Conservation (phyloP, 2,113 vertebrate species). For the Podocnemis expansa region DNA sequence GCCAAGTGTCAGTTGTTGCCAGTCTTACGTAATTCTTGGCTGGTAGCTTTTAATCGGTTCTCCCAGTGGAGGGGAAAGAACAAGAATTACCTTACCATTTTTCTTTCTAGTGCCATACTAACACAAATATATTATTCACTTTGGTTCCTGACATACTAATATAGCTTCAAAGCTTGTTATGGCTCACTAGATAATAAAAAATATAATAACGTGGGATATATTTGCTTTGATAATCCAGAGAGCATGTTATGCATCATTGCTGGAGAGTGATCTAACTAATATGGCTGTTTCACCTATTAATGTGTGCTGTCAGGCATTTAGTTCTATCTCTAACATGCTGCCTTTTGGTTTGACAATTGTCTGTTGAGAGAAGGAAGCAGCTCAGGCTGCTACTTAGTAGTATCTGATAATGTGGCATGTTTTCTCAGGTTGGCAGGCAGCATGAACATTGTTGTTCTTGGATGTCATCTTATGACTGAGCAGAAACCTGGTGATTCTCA, state of each 20-base stretch:
- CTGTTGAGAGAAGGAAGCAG: neutral
- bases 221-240: neutral
- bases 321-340: neutral
- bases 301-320: neutral
- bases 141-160: neutral
- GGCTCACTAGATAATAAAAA: neutral
- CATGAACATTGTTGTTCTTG: rapidly evolving
- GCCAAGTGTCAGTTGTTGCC: slow-evolving; percentile 12
- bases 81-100: neutral
- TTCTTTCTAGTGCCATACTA: neutral
- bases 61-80: neutral
- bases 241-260: neutral
- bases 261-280: rapidly evolving
- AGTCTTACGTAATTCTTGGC: neutral
- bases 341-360: neutral
- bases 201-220: neutral
- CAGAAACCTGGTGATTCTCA: neutral
- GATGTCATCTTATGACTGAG: neutral
- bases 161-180: neutral
- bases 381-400: neutral
- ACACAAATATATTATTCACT: neutral
- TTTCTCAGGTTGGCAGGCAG: neutral
- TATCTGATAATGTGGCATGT: neutral
- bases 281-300: neutral
- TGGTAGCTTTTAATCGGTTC: neutral